Evolutionary conservation across 2,797 vertebrate genomes (phyloP).

Genomic region (Manis crassicaudata): DNA sequence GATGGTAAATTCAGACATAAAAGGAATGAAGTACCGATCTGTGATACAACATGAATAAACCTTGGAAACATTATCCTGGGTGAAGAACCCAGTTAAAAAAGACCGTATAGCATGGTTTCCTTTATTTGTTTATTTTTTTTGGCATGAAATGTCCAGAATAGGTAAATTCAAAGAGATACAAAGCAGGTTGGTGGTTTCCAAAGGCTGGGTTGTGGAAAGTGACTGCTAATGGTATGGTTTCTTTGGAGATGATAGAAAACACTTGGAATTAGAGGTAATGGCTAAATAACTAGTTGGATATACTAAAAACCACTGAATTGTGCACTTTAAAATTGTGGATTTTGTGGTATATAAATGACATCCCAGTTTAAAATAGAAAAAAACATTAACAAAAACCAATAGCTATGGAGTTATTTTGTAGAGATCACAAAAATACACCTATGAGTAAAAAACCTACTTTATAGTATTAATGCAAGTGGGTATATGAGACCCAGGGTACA

Average conservation of each 20-base stretch:
- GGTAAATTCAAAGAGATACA: neutral
- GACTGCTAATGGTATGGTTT: neutral
- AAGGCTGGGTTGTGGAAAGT: neutral
- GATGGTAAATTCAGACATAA: neutral
- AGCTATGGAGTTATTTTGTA: too few relatives aligned
- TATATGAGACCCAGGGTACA: neutral
- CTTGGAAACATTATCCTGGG: neutral
- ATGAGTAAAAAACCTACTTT: neutral
- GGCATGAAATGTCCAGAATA: neutral
- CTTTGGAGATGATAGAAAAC: neutral
- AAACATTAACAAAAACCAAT: neutral
- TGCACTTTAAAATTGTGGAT: neutral
- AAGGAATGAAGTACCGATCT: neutral
- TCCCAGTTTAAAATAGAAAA: neutral
- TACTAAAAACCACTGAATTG: fast-evolving
- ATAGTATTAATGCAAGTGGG: too few relatives aligned
- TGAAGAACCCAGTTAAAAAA: neutral
- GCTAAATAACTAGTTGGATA: fast-evolving
- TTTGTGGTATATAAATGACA: neutral
- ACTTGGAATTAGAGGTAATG: neutral
- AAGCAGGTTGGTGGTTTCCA: neutral
- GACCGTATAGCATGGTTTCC: too few relatives aligned
- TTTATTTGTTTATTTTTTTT: neutral
- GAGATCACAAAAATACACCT: neutral
- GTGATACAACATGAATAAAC: fast-evolving